These are phyloP conservation scores for Nesogale talazaci DNA, from an alignment of 2,113 vertebrate species.

Conservation along the genomic window DNA sequence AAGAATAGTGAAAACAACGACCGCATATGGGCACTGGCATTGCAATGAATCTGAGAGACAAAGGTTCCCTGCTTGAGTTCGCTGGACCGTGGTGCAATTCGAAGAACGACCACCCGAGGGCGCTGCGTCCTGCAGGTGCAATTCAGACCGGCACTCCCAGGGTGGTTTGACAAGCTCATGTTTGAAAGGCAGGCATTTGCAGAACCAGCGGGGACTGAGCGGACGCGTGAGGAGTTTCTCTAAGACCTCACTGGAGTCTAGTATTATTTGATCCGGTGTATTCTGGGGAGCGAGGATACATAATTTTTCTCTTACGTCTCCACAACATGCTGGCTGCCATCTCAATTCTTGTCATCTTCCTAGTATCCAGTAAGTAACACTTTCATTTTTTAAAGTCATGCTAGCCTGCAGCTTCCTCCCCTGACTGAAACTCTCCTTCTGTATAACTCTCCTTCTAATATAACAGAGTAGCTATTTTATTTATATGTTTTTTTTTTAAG, in stretches of 20 bases:
- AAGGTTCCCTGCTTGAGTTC: background rate
- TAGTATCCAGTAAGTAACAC: slow-evolving; percentile 56
- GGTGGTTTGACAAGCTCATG: accelerated
- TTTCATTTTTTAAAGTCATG: background rate
- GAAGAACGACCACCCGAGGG: background rate
- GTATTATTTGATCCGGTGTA: background rate
- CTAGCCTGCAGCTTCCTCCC: background rate
- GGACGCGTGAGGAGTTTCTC: background rate
- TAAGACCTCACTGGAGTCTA: too few relatives aligned
- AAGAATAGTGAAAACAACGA: background rate
- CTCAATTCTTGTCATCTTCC: background rate
- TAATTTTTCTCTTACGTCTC: background rate
- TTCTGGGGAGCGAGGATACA: background rate
- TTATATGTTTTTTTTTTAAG: background rate
- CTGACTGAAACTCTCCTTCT: background rate
- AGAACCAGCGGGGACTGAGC: background rate
- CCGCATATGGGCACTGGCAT: background rate
- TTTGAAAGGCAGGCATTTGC: background rate
- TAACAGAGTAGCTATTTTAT: background rate
- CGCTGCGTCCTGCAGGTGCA: background rate
- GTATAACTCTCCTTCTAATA: background rate
- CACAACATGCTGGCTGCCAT: slow-evolving; percentile 33
- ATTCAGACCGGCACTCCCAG: background rate
- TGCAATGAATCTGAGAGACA: background rate
- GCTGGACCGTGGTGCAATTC: background rate